These are phyloP conservation scores for Macrocentrus cingulum DNA, from an alignment of 1,140 invertebrate genomes.

Conservation along the genomic window DNA sequence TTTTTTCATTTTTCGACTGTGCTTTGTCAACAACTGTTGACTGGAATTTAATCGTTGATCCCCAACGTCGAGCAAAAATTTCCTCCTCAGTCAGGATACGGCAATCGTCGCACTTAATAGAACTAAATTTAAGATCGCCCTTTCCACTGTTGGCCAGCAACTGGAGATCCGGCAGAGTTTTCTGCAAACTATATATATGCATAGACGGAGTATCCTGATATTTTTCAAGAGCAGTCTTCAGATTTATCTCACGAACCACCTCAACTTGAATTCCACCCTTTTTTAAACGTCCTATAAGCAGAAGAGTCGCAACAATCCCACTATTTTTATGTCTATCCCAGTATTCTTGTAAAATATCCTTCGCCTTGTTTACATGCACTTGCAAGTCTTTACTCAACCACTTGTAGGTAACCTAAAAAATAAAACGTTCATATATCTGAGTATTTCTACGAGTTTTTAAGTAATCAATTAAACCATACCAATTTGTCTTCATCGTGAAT, in stretches of 20 bases:
- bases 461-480: too few relatives aligned
- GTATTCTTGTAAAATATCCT: conserved; percentile 45
- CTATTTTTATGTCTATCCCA: conserved; percentile 37
- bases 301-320: conserved; percentile 39
- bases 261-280: conserved; percentile 47
- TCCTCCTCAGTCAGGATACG: conserved; percentile 41
- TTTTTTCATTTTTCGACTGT: conserved; percentile 2
- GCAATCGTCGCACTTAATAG: conserved; percentile 46
- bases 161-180: conserved; percentile 42
- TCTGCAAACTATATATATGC: conserved; percentile 56
- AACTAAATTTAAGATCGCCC: conserved; percentile 44
- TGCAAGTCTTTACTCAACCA: conserved; percentile 50
- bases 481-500: too few relatives aligned
- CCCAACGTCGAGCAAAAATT: conserved; percentile 30
- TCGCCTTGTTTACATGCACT: conserved; percentile 51
- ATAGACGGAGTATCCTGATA: conserved; percentile 47
- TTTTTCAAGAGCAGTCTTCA: conserved; percentile 42
- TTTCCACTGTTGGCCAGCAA: conserved; percentile 39
- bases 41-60: not conserved
- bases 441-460: too few relatives aligned
- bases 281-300: conserved; percentile 43
- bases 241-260: conserved; percentile 43
- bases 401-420: conserved; percentile 50
- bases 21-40: not conserved
- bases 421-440: too few relatives aligned